Evolutionary conservation across 2,113 vertebrate genomes (phyloP).

Genomic region (Protobothrops flavoviridis): DNA sequence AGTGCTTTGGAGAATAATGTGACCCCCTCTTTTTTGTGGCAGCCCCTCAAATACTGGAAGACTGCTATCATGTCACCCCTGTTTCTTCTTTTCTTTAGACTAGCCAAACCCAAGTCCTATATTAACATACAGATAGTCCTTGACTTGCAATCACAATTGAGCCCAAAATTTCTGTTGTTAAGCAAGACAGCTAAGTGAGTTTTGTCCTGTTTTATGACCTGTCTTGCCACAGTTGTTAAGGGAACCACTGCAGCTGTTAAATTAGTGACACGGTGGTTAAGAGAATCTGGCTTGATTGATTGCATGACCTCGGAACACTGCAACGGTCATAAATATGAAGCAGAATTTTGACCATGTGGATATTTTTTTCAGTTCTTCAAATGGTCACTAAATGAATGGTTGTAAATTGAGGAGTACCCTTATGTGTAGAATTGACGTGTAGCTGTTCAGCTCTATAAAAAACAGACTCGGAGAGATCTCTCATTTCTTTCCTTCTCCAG

Average conservation of each 20-base stretch:
- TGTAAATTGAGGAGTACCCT: neutral
- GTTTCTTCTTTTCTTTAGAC: no score
- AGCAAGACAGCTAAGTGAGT: neutral
- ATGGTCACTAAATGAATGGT: neutral
- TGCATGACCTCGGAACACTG: no score
- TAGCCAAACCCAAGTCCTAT: no score
- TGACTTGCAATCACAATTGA: neutral
- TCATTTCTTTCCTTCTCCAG: conserved; percentile 56
- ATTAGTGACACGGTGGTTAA: neutral
- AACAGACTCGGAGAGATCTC: neutral
- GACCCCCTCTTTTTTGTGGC: no score
- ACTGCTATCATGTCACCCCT: no score
- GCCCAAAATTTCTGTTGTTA: neutral
- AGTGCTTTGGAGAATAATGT: no score
- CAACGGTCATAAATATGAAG: no score
- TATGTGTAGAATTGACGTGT: neutral
- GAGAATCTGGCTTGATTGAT: neutral
- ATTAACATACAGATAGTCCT: neutral
- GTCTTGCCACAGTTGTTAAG: neutral
- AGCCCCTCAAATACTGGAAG: no score
- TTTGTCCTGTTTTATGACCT: neutral
- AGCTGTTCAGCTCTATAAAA: neutral
- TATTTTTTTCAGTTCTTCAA: neutral
- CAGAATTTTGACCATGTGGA: neutral
- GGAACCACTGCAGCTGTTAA: neutral